Percentiles rank a stretch among this genome's conserved stretches.
phyloP scores from a whole-genome alignment of 2,888 invertebrate species.

The Melieria picta region DNA sequence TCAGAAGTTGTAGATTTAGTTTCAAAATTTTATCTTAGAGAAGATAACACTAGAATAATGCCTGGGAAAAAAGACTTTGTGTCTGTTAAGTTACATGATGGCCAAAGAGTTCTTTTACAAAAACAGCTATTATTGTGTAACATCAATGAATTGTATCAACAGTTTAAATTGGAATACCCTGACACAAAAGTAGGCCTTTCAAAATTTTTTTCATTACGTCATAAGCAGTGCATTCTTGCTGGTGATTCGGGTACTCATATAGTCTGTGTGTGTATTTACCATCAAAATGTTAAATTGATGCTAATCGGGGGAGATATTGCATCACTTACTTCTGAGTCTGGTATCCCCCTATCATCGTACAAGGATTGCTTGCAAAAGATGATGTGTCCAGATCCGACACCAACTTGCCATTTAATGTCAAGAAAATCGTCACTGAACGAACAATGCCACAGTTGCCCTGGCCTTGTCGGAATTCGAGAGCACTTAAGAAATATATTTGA shows the following conservation, averaged over 20 bases:
- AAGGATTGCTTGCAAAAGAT: not conserved
- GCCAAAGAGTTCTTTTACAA: not conserved
- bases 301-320: not conserved
- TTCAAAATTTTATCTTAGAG: not conserved
- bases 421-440: not conserved
- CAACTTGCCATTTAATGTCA: not conserved
- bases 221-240: slow-evolving; percentile 14
- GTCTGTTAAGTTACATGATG: not conserved
- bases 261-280: slow-evolving; percentile 12
- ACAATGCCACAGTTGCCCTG: not conserved
- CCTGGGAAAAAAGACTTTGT: not conserved
- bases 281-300: slow-evolving; percentile 3
- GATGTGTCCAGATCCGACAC: not conserved
- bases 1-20: not conserved
- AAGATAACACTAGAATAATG: not conserved
- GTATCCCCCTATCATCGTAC: not conserved
- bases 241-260: slow-evolving; percentile 14
- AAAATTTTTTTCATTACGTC: not conserved
- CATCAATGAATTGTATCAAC: slow-evolving; percentile 9
- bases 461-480: not conserved
- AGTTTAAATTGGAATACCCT: not conserved
- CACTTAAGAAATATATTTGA: not conserved
- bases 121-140: slow-evolving; percentile 12
- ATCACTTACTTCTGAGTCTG: not conserved
- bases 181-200: not conserved